Percentiles rank a stretch among this genome's conserved stretches.
These are phyloP conservation scores for Cricetomys ansorgei DNA, from an alignment of 2,113 vertebrate genomes.

Conservation along the genomic window DNA sequence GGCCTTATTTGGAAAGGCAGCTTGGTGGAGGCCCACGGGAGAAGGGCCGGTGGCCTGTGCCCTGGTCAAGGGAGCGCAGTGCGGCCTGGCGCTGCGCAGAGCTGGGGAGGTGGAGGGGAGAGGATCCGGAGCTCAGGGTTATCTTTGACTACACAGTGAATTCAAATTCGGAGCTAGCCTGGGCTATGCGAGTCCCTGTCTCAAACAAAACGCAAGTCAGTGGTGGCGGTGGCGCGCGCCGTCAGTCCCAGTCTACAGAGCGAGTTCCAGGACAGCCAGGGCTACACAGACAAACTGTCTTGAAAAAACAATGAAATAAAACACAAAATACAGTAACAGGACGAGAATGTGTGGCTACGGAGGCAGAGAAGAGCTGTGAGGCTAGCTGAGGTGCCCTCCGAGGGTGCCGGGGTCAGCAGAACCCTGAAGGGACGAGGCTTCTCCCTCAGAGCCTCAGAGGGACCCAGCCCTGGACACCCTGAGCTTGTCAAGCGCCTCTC, in stretches of 20 bases:
- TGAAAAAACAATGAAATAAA: background rate
- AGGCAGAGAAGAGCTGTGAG: background rate
- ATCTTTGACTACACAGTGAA: background rate
- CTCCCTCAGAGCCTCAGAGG: background rate
- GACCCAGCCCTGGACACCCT: background rate
- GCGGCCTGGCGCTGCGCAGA: background rate
- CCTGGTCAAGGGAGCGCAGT: background rate
- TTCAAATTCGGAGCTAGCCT: background rate
- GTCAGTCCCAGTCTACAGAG: too few relatives aligned
- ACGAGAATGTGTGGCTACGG: background rate
- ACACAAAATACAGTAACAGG: background rate
- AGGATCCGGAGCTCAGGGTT: background rate
- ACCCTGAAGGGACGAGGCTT: too few relatives aligned
- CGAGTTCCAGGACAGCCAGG: too few relatives aligned
- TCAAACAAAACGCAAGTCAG: too few relatives aligned
- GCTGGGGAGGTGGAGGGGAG: background rate
- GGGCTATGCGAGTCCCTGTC: background rate
- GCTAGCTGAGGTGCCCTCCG: too few relatives aligned
- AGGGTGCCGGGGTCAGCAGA: background rate
- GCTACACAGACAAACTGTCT: too few relatives aligned
- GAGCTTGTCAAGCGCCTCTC: background rate
- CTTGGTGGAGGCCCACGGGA: background rate
- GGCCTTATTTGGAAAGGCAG: background rate
- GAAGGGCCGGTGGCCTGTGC: background rate
- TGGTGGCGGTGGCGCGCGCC: too few relatives aligned